These are phyloP conservation scores for Cavia porcellus DNA, from an alignment of 2,113 vertebrate species.

Conservation along the genomic window DNA sequence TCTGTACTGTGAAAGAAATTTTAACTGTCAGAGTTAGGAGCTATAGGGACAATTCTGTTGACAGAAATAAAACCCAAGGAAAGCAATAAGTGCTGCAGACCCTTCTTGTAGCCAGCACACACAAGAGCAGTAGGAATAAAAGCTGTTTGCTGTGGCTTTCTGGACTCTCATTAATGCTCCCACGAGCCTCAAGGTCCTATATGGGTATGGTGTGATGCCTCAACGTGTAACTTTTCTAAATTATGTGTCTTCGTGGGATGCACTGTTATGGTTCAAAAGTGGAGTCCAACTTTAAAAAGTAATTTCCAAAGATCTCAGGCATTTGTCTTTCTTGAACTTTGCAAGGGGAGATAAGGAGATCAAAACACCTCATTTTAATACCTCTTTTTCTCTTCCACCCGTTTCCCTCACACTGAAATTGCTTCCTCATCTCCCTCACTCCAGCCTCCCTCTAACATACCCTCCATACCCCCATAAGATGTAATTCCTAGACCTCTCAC, in stretches of 20 bases:
- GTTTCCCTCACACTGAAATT: neutral
- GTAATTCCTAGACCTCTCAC: neutral
- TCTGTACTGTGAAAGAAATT: constrained; percentile 57
- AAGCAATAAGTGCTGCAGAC: constrained; percentile 16
- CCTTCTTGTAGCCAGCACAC: constrained; percentile 35
- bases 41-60: constrained; percentile 45
- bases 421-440: neutral
- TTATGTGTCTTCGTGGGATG: neutral
- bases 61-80: neutral
- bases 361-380: neutral
- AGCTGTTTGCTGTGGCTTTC: constrained; percentile 29
- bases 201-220: neutral
- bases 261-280: constrained; percentile 47
- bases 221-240: neutral
- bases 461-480: neutral
- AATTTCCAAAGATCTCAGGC: neutral
- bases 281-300: constrained; percentile 38
- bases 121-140: constrained; percentile 28
- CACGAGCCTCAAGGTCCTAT: neutral
- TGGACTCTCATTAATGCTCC: neutral
- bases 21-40: constrained; percentile 47
- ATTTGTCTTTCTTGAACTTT: constrained; percentile 43
- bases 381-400: neutral
- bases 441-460: neutral
- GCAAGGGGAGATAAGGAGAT: neutral